Evolutionary conservation across 2,113 vertebrate genomes (phyloP).

Genomic region (Hydrochoerus hydrochaeris): DNA sequence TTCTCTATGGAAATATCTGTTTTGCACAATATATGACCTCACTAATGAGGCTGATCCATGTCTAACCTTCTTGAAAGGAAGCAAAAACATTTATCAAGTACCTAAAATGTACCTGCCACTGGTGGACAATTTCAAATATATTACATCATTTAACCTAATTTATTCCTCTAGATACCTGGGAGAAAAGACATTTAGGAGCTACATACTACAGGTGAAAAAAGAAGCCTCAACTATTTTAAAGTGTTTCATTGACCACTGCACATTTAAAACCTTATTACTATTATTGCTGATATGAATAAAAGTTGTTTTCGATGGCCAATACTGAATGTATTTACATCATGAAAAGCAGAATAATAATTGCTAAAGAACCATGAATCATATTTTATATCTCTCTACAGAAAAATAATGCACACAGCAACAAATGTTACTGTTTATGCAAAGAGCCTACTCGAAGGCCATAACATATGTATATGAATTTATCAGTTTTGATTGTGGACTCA

Average conservation of each 20-base stretch:
- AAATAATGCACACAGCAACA: background rate
- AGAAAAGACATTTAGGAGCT: background rate
- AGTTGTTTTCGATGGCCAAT: background rate
- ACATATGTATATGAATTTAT: background rate
- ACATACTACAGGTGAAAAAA: background rate
- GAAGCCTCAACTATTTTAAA: background rate
- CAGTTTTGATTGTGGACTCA: background rate
- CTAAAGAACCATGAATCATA: background rate
- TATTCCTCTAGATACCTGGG: background rate
- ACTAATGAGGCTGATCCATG: background rate
- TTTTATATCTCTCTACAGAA: background rate
- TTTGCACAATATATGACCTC: background rate
- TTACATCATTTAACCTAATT: background rate
- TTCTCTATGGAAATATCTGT: background rate
- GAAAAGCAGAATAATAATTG: background rate
- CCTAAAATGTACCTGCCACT: background rate
- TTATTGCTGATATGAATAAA: background rate
- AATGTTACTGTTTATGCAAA: background rate
- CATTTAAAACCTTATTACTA: background rate
- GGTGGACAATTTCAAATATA: background rate
- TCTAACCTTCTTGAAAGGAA: conserved; percentile 29
- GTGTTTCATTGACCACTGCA: background rate
- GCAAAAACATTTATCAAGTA: conserved; percentile 31
- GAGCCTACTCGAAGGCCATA: background rate
- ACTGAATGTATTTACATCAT: background rate